Evolutionary conservation across 1,140 invertebrate species (phyloP).

Genomic region (Centruroides sculpturatus): DNA sequence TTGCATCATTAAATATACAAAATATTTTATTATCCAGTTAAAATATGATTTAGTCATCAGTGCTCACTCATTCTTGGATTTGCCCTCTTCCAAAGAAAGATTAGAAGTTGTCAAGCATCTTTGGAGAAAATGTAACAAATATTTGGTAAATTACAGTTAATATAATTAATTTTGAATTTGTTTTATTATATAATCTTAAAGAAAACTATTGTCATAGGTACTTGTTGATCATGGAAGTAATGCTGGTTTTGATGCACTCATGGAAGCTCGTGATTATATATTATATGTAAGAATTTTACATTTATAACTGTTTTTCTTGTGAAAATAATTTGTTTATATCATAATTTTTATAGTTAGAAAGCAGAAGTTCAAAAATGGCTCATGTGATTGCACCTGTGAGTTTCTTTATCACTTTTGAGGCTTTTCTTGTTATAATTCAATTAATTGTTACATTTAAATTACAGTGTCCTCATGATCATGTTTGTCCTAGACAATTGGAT

Average conservation of each 20-base stretch:
- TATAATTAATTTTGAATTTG: neutral
- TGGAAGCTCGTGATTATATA: slow-evolving; percentile 32
- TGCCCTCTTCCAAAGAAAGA: slow-evolving; percentile 46
- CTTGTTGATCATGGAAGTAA: slow-evolving; percentile 70
- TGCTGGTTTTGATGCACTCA: slow-evolving; percentile 46
- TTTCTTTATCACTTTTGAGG: slow-evolving; percentile 17
- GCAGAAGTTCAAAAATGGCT: slow-evolving; percentile 4
- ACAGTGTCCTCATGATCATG: slow-evolving; percentile 61
- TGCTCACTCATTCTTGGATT: slow-evolving; percentile 65
- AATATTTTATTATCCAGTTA: slow-evolving; percentile 28
- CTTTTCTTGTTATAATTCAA: neutral
- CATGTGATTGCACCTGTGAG: slow-evolving; percentile 61
- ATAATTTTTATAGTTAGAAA: too few species aligned
- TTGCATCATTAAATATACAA: too few species aligned
- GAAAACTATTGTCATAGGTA: slow-evolving; percentile 27
- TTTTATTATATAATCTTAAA: neutral
- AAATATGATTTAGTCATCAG: slow-evolving; percentile 65
- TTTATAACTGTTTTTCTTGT: too few species aligned
- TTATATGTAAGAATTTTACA: slow-evolving; percentile 16
- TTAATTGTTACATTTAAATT: slow-evolving; percentile 19
- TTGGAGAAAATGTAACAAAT: slow-evolving; percentile 71
- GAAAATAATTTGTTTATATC: too few species aligned
- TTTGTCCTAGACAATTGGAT: slow-evolving; percentile 47
- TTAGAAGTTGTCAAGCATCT: slow-evolving; percentile 55
- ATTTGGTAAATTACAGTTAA: slow-evolving; percentile 35